Conservation (phyloP, 2,888 invertebrate species). For the Cecidostiba fungosa region DNA sequence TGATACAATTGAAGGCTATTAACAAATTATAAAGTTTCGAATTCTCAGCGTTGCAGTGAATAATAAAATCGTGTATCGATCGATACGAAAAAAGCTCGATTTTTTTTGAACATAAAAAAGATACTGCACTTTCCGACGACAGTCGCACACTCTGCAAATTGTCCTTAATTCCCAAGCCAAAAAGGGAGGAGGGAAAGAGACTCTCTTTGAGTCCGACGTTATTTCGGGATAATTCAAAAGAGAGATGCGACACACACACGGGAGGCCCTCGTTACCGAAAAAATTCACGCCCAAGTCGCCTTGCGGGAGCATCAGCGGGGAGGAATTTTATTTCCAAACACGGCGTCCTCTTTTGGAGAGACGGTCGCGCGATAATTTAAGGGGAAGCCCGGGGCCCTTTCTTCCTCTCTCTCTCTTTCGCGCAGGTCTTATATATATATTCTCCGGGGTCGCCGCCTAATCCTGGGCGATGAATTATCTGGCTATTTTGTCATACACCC, state of each 20-base stretch:
- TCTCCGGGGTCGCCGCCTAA: slow-evolving; percentile 64
- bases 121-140: too few species aligned
- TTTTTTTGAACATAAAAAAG: too few species aligned
- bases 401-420: slow-evolving; percentile 26
- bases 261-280: slow-evolving; percentile 32
- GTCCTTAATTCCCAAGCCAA: background rate
- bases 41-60: too few species aligned
- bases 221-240: slow-evolving; percentile 5
- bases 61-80: too few species aligned
- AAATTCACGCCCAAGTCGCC: slow-evolving; percentile 6
- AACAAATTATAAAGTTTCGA: too few species aligned
- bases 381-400: slow-evolving; percentile 58
- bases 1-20: too few species aligned
- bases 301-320: slow-evolving; percentile 21
- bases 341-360: slow-evolving; percentile 55
- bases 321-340: slow-evolving; percentile 65
- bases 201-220: background rate
- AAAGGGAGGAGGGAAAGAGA: too few species aligned
- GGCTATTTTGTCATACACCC: slow-evolving; percentile 68
- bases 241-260: background rate
- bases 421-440: background rate
- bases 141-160: background rate
- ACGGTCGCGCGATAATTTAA: slow-evolving; percentile 68
- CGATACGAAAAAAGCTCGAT: too few species aligned
- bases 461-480: slow-evolving; percentile 70